A percentile compares a stretch with the other conserved stretches of the same genome.
Conservation (phyloP, 2,113 vertebrate genomes). For the Caranx melampygus region DNA sequence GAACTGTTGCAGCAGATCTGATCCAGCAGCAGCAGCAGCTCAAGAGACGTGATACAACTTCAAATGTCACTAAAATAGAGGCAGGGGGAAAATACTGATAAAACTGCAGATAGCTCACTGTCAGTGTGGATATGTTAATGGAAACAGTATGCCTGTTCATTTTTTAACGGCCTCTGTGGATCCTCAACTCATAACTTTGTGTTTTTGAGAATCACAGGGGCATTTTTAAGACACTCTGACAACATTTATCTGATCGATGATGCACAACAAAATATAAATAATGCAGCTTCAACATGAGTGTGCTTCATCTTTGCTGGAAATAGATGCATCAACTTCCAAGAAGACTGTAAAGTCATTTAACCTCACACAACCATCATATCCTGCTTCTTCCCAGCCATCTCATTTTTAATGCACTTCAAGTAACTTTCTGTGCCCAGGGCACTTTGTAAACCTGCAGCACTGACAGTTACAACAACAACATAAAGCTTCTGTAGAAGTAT, state of each 20-base stretch:
- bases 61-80: slow-evolving; percentile 1
- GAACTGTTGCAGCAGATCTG: not conserved
- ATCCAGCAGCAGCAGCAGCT: not conserved
- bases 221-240: not conserved
- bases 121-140: not conserved
- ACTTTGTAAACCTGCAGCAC: not conserved
- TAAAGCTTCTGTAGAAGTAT: not conserved
- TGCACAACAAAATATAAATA: no score
- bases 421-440: not conserved
- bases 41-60: not conserved
- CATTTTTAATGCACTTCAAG: not conserved
- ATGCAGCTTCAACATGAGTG: not conserved
- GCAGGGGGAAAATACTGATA: not conserved
- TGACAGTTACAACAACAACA: not conserved
- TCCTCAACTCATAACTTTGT: not conserved
- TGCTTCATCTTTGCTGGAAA: not conserved
- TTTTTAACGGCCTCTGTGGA: not conserved
- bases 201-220: no score
- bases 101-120: not conserved
- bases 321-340: not conserved
- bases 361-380: not conserved
- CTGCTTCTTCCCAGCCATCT: not conserved
- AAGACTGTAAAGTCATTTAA: not conserved
- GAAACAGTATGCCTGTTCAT: not conserved
- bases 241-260: no score